A percentile compares a stretch with the other conserved stretches of the same genome.
These are phyloP conservation scores for Drosophila subsilvestris DNA, from an alignment of 2,888 invertebrate genomes.

Conservation along the genomic window DNA sequence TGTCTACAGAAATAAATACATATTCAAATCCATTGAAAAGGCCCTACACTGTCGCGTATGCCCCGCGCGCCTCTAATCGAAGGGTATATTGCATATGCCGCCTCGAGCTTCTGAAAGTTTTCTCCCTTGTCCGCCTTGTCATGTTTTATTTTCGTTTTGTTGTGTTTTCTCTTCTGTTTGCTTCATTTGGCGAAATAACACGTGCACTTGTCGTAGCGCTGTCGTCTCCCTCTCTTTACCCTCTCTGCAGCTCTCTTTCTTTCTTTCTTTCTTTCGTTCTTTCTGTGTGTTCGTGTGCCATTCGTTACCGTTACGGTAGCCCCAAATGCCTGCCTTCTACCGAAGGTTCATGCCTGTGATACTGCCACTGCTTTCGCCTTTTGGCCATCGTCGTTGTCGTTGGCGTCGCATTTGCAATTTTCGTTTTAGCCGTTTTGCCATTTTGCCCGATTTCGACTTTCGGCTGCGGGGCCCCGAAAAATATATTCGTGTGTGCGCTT, in stretches of 20 bases:
- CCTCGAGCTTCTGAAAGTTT: background rate
- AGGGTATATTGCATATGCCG: background rate
- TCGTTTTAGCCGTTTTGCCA: constrained; percentile 29
- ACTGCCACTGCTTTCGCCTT: constrained; percentile 7
- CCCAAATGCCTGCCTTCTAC: constrained; percentile 3
- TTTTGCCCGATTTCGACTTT: constrained; percentile 63
- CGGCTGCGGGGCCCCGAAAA: constrained; percentile 78
- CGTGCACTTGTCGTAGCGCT: constrained; percentile 66
- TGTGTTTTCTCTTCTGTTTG: constrained; percentile 34
- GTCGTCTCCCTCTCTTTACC: constrained; percentile 7
- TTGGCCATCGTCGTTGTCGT: constrained; percentile 33
- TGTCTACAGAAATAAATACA: no score
- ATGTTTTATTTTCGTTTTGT: constrained; percentile 48
- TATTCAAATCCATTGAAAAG: no score
- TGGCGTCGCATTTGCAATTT: constrained; percentile 18
- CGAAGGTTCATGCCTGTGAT: constrained; percentile 13
- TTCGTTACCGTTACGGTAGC: constrained; percentile 16
- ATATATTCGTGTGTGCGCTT: constrained; percentile 25
- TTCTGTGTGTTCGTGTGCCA: constrained; percentile 8
- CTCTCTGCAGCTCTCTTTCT: background rate
- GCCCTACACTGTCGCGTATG: no score
- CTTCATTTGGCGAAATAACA: constrained; percentile 57
- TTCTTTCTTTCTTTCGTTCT: constrained; percentile 5
- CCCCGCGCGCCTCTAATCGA: background rate
- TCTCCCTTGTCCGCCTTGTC: background rate